These are phyloP conservation scores for Drosophila austrosaltans DNA, from an alignment of 2,888 invertebrate genomes.

Conservation along the genomic window DNA sequence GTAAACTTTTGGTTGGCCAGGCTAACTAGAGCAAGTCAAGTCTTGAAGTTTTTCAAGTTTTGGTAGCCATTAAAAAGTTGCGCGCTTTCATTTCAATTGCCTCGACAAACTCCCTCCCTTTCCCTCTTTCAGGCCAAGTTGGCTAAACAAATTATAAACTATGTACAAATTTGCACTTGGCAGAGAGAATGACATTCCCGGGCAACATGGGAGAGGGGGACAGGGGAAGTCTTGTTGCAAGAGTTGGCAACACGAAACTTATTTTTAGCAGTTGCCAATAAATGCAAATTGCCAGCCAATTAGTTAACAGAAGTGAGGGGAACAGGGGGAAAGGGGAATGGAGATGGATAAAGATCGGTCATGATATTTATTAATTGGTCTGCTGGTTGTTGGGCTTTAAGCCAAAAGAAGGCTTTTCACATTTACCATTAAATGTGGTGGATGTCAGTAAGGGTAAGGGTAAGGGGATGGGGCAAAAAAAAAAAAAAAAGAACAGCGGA, in stretches of 20 bases:
- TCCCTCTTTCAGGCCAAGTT: constrained; percentile 37
- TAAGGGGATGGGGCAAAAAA: neutral
- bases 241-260: constrained; percentile 35
- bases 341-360: constrained; percentile 13
- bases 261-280: constrained; percentile 57
- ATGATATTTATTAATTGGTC: constrained; percentile 52
- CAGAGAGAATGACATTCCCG: constrained; percentile 39
- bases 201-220: constrained; percentile 20
- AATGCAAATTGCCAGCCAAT: constrained; percentile 73
- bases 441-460: neutral
- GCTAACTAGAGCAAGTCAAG: constrained; percentile 36
- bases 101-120: neutral
- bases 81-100: constrained; percentile 73
- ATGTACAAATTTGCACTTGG: constrained; percentile 60
- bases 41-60: constrained; percentile 49
- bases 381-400: constrained; percentile 1
- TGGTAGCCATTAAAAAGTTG: constrained; percentile 76
- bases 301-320: constrained; percentile 43
- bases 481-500: constrained; percentile 12
- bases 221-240: constrained; percentile 46
- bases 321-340: neutral
- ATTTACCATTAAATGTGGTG: neutral
- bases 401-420: constrained; percentile 13
- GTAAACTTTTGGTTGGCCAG: constrained; percentile 57
- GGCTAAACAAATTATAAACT: constrained; percentile 68